Conservation (phyloP, 92 coral and sea anemone genomes). For the Porites divaricata region DNA sequence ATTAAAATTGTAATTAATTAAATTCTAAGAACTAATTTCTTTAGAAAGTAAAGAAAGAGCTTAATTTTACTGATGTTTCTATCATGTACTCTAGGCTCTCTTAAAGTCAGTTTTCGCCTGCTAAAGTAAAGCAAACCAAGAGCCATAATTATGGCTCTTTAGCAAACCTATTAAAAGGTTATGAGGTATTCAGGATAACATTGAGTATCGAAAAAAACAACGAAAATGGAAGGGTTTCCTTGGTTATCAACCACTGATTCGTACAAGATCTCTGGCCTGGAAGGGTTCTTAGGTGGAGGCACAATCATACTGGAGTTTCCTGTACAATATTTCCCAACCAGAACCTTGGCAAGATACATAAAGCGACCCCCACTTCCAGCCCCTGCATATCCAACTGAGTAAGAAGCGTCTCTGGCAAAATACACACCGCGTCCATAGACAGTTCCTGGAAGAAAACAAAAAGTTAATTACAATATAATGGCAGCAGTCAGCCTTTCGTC, state of each 20-base stretch:
- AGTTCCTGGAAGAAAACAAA: conserved; percentile 14
- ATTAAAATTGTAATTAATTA: no score
- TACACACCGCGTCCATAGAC: conserved; percentile 64
- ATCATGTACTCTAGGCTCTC: no score
- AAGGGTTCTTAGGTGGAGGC: conserved; percentile 43
- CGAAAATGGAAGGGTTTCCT: conserved; percentile 67
- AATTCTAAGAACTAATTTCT: no score
- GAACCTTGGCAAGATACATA: conserved; percentile 70
- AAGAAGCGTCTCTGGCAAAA: conserved; percentile 63
- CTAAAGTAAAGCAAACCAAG: no score
- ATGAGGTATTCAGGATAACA: conserved; percentile 93
- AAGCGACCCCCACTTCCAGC: conserved; percentile 1
- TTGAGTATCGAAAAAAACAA: conserved; percentile 78
- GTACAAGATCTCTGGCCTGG: conserved; percentile 23
- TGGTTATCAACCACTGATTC: conserved; percentile 68
- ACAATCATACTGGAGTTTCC: conserved; percentile 42
- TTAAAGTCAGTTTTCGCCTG: no score
- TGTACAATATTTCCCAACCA: conserved; percentile 48
- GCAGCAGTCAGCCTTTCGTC: no score
- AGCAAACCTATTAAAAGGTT: neutral
- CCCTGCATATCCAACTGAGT: conserved; percentile 49
- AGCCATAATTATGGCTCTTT: no score
- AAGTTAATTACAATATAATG: no score
- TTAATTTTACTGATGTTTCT: no score
- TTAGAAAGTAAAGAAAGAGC: no score